Base-by-base conservation (phyloP, 1,140 invertebrate genomes). In the Ceratina japonica region DNA sequence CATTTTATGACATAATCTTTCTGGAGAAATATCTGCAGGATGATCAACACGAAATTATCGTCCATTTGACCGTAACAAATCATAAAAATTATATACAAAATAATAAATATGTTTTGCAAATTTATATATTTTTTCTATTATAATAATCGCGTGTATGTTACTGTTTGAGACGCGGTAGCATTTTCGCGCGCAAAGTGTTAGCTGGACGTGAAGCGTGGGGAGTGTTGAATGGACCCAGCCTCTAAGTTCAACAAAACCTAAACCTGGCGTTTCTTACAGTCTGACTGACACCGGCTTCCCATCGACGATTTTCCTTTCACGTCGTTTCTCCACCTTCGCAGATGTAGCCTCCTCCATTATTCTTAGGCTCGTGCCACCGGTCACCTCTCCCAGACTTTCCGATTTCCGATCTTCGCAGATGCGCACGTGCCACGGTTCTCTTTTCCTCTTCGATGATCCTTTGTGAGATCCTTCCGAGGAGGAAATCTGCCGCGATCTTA, bases 381-480 rank as follows among this genome's bases (percentile, higher is more conserved):
- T 44, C 74, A 56, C 69, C 68, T 68, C 52, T 71, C 31, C 78
- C 37, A 8, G 16, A 27, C 3, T 27, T 49, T 31, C 61, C 56
- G 70, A 78, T 76, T 85, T 76, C 73, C 77, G 77, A 84, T 85
- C 76, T 76, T 84, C 68, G 66, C 82, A 85, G 79, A 85, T 85
- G 84, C 22, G 62, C 82, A 85, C 82, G 79, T 66, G 84, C 71
- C 49, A 3, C 1, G 27, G n/a, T 37, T 69, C 54, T 75, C 31
- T 59, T 54, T 84, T 80, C 51, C 72, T 77, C 52, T 62, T 61
- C 72, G 58, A 69, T 24, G 27, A 65, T 71, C 74, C 66, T 73
- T 84, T 76, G 64, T 84, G 61, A 44, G 37, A 44, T 44, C 44
- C 51, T 22, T 24, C 54, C 37, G 56, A 61, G 56, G 44, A 62